These are phyloP conservation scores for Triops longicaudatus DNA, from an alignment of 1,140 invertebrate genomes.

Conservation along the genomic window DNA sequence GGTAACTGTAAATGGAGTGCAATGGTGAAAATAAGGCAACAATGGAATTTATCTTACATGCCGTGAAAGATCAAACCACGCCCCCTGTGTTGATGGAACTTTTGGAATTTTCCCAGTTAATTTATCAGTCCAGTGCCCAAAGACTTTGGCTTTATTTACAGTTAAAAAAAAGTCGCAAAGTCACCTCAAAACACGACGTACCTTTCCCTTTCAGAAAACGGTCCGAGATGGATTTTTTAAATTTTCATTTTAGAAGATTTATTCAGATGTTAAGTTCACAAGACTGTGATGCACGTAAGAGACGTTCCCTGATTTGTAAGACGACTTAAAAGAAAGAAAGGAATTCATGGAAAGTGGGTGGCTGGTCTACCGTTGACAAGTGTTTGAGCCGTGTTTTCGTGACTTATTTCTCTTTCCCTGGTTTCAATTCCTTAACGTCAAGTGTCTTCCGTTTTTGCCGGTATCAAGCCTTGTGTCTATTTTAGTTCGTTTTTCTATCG, in stretches of 20 bases:
- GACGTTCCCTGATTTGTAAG: neutral
- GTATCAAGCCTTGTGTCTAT: neutral
- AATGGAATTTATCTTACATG: neutral
- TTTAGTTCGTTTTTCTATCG: neutral
- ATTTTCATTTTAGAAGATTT: neutral
- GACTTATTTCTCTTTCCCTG: neutral
- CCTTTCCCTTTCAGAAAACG: no score
- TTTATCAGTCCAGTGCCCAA: neutral
- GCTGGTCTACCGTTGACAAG: neutral
- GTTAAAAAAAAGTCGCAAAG: no score
- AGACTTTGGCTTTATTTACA: no score
- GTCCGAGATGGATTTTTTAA: no score
- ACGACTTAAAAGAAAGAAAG: neutral
- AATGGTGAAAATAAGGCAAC: slow-evolving; percentile 6
- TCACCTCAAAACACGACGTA: no score
- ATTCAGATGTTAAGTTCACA: neutral
- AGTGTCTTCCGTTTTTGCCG: neutral
- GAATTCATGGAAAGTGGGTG: neutral
- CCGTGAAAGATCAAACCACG: neutral
- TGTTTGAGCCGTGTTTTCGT: neutral
- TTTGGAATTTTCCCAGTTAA: neutral
- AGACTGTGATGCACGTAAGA: neutral
- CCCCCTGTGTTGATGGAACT: no score
- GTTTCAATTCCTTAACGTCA: neutral
- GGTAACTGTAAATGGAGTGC: slow-evolving; percentile 20